A percentile compares a stretch with the other conserved stretches of the same genome.
These are phyloP conservation scores for Hylaea fasciaria DNA, from an alignment of 2,888 invertebrate species.

Conservation along the genomic window DNA sequence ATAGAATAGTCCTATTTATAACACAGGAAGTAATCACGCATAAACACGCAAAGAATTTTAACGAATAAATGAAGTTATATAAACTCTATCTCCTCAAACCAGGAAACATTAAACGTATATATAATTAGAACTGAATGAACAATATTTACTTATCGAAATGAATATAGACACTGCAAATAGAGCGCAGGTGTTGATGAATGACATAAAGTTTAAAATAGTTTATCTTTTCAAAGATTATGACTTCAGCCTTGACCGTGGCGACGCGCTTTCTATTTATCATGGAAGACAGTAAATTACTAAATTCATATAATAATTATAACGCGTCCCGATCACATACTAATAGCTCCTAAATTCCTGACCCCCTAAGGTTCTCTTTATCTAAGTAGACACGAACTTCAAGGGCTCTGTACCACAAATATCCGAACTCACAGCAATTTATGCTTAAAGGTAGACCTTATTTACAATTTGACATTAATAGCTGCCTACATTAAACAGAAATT, in stretches of 20 bases:
- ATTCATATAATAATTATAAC: background rate
- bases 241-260: constrained; percentile 30
- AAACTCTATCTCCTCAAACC: constrained; percentile 15
- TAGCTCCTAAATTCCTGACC: too few relatives aligned
- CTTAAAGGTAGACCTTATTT: too few relatives aligned
- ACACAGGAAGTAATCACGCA: constrained; percentile 19
- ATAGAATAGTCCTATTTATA: constrained; percentile 2
- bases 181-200: constrained; percentile 20
- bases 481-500: too few relatives aligned
- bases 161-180: constrained; percentile 29
- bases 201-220: constrained; percentile 38
- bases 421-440: too few relatives aligned
- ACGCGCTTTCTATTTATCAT: constrained; percentile 24
- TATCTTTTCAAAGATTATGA: constrained; percentile 28
- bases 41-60: constrained; percentile 30
- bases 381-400: too few relatives aligned
- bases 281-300: constrained; percentile 3
- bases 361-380: too few relatives aligned
- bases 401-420: too few relatives aligned
- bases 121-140: constrained; percentile 30
- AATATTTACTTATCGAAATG: constrained; percentile 32
- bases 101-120: constrained; percentile 30
- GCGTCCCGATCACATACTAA: too few relatives aligned
- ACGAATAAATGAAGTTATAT: constrained; percentile 21
- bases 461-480: too few relatives aligned